Evolutionary conservation across 2,888 invertebrate species (phyloP).

Genomic region (Eupithecia subumbrata): DNA sequence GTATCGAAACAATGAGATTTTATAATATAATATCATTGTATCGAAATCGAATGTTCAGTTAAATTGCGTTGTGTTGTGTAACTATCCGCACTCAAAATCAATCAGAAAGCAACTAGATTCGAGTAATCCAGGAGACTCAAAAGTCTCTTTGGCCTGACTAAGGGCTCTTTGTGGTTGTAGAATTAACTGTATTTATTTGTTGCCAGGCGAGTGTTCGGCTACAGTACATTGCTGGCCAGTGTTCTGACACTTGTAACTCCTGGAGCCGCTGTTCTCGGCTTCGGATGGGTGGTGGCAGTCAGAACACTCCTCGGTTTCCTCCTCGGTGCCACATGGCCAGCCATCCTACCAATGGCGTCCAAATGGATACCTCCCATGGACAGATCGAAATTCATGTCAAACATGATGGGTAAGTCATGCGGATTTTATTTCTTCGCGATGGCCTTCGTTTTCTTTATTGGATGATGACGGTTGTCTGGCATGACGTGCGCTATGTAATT

Average conservation of each 20-base stretch:
- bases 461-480: slow-evolving; percentile 11
- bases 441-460: slow-evolving; percentile 32
- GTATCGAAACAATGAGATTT: too few relatives aligned
- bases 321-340: slow-evolving; percentile 96
- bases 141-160: neutral
- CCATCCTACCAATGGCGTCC: slow-evolving; percentile 96
- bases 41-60: slow-evolving; percentile 36
- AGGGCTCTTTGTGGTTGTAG: neutral
- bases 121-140: too few relatives aligned
- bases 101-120: neutral
- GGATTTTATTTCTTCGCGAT: neutral
- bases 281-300: slow-evolving; percentile 87
- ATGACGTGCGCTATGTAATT: slow-evolving; percentile 21
- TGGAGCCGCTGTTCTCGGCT: slow-evolving; percentile 87
- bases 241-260: slow-evolving; percentile 92
- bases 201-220: slow-evolving; percentile 90
- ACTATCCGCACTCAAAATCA: neutral
- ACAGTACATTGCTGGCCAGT: slow-evolving; percentile 93
- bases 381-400: slow-evolving; percentile 95
- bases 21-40: too few relatives aligned
- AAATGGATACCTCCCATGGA: slow-evolving; percentile 98
- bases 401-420: slow-evolving; percentile 91
- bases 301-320: slow-evolving; percentile 91
- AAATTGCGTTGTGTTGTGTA: neutral
- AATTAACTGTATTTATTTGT: slow-evolving; percentile 25